Evolutionary conservation across 37 sponge, comb jelly and placozoan genomes (phyloP), one percentile per base, ranked within the genome.

Genomic region (Tethya wilhelma): DNA sequence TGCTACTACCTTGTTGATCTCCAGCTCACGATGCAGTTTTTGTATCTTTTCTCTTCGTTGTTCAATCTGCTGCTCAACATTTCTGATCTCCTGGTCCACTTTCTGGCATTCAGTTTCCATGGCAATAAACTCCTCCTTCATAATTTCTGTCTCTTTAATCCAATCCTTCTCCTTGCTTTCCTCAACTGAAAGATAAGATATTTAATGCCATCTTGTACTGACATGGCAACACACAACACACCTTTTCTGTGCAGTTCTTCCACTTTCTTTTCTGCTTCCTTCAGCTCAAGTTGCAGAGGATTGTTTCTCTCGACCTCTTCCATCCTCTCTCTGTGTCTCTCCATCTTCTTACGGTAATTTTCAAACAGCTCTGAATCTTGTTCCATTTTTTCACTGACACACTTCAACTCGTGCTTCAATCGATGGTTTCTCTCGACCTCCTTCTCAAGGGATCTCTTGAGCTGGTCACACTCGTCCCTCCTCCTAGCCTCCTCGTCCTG

Each of bases 261-360:
- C 11, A 69, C 32, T 53, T 81, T 81, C 22, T 36, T 36, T 46
- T 20, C 37, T 30, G 62, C 32, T 59, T 8, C 36, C 31, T 69
- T 46, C 29, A 81, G 71, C 44, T 81, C 63, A 34, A 46, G 44
- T 23, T 71, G 81, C 41, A 26, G 39, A 41, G 62, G 26, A 19
- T 29, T 56, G 59, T 34, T 81, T 62, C 49, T n/a, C n/a, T n/a
- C n/a, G n/a, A 53, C 37, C 46, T 80, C 56, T 0, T 49, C 28
- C 22, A 59, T 37, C 63, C 29, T 59, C 1, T 20, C 23, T 4
- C 38, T 6, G n/a, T 71, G 62, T 9, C 19, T n/a, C 20, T 67
- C 71, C 72, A 81, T 81, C 72, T 59, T 81, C 23, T 56, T 42
- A 2, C 25, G 25, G 58, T 71, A 81, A 26, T 71, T 71, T 44